These are phyloP conservation scores for Catharus bicknelli DNA, from an alignment of 2,113 vertebrate genomes.

Conservation along the genomic window DNA sequence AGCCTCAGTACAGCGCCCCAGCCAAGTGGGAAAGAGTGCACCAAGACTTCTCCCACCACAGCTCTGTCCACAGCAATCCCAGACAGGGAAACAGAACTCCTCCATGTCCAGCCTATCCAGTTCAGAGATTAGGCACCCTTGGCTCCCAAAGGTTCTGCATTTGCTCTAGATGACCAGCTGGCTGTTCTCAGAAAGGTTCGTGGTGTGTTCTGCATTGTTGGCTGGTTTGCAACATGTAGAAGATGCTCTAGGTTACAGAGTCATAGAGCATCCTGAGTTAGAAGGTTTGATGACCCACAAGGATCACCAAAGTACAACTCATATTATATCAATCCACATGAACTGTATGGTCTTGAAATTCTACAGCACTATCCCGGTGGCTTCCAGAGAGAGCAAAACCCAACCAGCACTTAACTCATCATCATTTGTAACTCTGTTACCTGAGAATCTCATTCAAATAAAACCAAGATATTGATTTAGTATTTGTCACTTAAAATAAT, in stretches of 20 bases:
- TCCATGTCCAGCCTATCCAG: too few species aligned
- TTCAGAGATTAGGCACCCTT: background rate
- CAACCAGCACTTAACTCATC: rapidly evolving
- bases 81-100: background rate
- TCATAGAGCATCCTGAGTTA: background rate
- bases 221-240: background rate
- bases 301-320: background rate
- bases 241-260: background rate
- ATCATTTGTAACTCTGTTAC: background rate
- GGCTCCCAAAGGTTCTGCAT: background rate
- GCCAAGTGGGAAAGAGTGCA: rapidly evolving
- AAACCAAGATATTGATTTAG: background rate
- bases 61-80: background rate
- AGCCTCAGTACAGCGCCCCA: background rate
- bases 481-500: background rate
- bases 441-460: background rate
- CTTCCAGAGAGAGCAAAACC: background rate
- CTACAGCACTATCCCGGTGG: background rate
- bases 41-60: background rate
- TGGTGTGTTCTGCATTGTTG: rapidly evolving
- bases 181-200: background rate
- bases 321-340: background rate
- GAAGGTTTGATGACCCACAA: background rate
- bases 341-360: background rate
- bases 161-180: background rate